These are phyloP conservation scores for Scyliorhinus canicula DNA, from an alignment of 2,797 vertebrate genomes.

Conservation along the genomic window DNA sequence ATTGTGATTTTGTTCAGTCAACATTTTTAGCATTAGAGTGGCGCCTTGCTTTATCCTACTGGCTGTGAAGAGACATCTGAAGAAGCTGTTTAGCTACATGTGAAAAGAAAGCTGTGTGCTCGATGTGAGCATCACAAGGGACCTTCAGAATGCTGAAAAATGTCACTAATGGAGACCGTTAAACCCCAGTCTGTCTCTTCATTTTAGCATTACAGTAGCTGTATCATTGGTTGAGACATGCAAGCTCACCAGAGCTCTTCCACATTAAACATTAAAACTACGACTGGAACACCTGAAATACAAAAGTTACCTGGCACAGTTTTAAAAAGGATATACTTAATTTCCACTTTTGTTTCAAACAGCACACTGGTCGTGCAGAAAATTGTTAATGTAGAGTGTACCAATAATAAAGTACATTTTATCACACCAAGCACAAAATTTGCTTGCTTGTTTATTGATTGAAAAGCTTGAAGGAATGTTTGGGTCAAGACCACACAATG, in stretches of 20 bases:
- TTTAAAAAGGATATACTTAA: background rate
- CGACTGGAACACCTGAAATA: background rate
- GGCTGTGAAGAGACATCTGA: conserved; percentile 55
- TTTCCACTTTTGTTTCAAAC: background rate
- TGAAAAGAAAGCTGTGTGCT: conserved; percentile 58
- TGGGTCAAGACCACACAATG: background rate
- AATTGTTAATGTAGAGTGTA: background rate
- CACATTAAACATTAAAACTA: background rate
- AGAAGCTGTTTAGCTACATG: conserved; percentile 58
- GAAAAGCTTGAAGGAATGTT: background rate
- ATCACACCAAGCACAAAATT: background rate
- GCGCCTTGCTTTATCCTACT: background rate
- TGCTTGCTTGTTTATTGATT: background rate
- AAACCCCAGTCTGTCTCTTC: background rate
- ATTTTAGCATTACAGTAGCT: background rate
- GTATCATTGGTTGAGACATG: background rate
- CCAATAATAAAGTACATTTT: background rate
- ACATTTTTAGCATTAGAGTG: background rate
- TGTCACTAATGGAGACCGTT: conserved; percentile 54
- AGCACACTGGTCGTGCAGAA: background rate
- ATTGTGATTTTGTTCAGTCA: conserved; percentile 5
- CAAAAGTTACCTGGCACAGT: background rate
- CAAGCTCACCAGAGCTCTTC: background rate
- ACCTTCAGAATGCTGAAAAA: conserved; percentile 43
- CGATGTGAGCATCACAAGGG: conserved; percentile 51